Evolutionary conservation across 1,140 invertebrate genomes (phyloP).

Genomic region (Pectinophora gossypiella): DNA sequence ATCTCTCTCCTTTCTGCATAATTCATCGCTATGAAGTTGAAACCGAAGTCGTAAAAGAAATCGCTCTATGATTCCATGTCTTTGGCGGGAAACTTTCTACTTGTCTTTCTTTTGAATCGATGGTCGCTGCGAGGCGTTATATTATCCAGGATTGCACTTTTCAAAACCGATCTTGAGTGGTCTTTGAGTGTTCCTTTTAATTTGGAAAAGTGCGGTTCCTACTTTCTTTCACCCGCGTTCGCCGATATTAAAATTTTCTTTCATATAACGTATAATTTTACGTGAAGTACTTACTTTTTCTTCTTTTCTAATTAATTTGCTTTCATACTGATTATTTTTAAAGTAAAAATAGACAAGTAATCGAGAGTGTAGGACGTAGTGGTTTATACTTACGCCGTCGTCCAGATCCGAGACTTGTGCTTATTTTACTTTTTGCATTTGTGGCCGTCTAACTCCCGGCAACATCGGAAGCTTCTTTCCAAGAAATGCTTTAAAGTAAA

Average conservation of each 20-base stretch:
- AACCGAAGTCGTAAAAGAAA: slow-evolving; percentile 74
- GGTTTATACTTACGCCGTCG: not conserved
- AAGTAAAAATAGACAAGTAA: too few relatives aligned
- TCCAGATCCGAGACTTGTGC: not conserved
- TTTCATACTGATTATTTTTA: too few relatives aligned
- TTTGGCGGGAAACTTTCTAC: slow-evolving; percentile 63
- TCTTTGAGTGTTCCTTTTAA: slow-evolving; percentile 5
- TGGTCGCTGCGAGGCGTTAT: slow-evolving; percentile 35
- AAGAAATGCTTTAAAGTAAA: slow-evolving; percentile 57
- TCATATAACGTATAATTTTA: not conserved
- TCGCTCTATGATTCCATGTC: slow-evolving; percentile 73
- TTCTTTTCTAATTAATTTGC: too few relatives aligned
- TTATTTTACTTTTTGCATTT: slow-evolving; percentile 44
- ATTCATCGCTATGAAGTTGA: slow-evolving; percentile 73
- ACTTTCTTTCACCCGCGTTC: not conserved
- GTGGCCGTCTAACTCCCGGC: slow-evolving; percentile 29
- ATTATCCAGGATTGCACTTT: slow-evolving; percentile 25
- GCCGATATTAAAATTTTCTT: not conserved
- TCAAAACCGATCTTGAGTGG: not conserved
- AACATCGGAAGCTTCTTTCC: slow-evolving; percentile 49
- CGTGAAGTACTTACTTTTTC: too few relatives aligned
- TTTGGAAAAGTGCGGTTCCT: not conserved
- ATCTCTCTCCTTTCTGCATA: slow-evolving; percentile 71
- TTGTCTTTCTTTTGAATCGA: slow-evolving; percentile 62
- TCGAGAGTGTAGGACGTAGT: not conserved